These are phyloP conservation scores for Muntiacus muntjak DNA, from an alignment of 2,113 vertebrate genomes.

Conservation along the genomic window DNA sequence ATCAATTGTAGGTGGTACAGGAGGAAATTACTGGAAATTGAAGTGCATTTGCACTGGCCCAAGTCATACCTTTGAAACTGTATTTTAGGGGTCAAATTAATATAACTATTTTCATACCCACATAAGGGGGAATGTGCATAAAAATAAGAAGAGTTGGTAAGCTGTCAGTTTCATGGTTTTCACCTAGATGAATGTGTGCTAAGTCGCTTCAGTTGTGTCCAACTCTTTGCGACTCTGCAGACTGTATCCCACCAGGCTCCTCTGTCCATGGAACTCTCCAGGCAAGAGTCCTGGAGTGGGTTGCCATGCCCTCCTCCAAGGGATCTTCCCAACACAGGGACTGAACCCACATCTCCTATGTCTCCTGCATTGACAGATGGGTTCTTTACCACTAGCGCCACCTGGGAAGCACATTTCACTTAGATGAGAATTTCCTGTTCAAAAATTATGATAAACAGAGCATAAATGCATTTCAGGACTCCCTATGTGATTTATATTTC, in stretches of 20 bases:
- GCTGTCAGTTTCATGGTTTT: background rate
- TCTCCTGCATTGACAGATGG: background rate
- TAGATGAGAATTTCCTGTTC: background rate
- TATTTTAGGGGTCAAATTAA: background rate
- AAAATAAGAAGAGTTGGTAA: background rate
- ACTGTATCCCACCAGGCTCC: background rate
- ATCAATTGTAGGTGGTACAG: background rate
- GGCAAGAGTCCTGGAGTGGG: background rate
- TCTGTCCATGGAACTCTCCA: background rate
- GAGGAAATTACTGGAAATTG: background rate
- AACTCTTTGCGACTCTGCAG: background rate
- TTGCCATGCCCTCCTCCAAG: background rate
- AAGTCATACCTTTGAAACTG: background rate
- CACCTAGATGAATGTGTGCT: background rate
- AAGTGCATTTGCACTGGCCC: background rate
- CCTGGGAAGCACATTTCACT: background rate
- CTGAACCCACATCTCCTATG: background rate
- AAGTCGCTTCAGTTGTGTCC: background rate
- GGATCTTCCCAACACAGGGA: background rate
- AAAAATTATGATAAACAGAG: background rate
- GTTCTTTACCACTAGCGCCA: background rate
- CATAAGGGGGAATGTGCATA: background rate
- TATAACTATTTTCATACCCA: background rate
- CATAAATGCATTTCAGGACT: background rate
- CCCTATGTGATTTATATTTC: background rate